A percentile compares a stretch with the other conserved stretches of the same genome.
Evolutionary conservation across 2,797 vertebrate species (phyloP).

Genomic region (Capromys pilorides): DNA sequence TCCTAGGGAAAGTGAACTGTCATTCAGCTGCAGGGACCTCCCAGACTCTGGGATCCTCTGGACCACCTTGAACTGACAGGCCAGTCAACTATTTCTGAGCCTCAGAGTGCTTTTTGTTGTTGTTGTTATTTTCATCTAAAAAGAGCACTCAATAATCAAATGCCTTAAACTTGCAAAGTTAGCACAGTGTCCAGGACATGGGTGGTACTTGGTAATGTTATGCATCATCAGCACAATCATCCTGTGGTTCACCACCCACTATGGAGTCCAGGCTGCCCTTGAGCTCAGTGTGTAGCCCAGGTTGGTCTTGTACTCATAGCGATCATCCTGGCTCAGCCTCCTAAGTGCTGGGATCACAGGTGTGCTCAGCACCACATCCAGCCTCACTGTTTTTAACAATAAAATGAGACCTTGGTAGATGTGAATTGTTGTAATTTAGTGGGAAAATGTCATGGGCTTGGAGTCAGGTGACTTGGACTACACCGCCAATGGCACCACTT

Average conservation of each 20-base stretch:
- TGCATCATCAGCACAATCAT: not conserved
- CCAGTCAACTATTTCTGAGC: not conserved
- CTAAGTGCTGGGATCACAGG: not conserved
- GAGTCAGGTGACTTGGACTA: not conserved
- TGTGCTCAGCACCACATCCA: not conserved
- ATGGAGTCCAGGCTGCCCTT: not conserved
- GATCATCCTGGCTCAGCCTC: not conserved
- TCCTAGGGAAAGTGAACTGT: not conserved
- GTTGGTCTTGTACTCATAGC: not conserved
- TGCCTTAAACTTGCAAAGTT: not conserved
- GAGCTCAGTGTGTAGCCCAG: not conserved
- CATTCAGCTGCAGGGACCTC: not conserved
- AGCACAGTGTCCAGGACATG: not conserved
- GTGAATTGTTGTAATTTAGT: conserved; percentile 7
- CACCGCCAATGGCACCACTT: not conserved
- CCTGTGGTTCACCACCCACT: not conserved
- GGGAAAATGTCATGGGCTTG: not conserved
- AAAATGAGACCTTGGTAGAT: not conserved
- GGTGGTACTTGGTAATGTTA: not conserved
- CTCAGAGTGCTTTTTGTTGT: not conserved
- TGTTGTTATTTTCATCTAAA: not conserved
- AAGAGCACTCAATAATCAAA: not conserved
- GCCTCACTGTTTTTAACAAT: not conserved
- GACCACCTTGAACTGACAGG: not conserved
- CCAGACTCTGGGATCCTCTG: not conserved